phyloP scores from a whole-genome alignment of 1,140 invertebrate species.

The Cydia splendana region DNA sequence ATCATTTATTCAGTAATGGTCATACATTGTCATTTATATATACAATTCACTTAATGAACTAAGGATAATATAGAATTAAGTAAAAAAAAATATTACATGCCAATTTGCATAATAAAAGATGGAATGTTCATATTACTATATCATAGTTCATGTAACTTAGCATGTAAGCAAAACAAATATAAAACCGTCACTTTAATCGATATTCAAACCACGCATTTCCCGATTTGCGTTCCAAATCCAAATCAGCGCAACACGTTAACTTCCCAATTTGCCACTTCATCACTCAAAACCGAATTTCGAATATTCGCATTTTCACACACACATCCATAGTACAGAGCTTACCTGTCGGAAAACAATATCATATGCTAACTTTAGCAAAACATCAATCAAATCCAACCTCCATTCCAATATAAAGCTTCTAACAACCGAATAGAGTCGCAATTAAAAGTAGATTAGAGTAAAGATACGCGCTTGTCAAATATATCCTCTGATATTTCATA shows the following conservation, averaged over 20 bases:
- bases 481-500: conserved; percentile 17
- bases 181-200: too few relatives aligned
- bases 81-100: too few relatives aligned
- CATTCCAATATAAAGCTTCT: neutral
- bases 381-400: neutral
- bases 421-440: neutral
- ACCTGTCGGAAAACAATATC: conserved; percentile 22
- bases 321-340: neutral
- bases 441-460: neutral
- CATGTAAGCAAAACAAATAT: too few relatives aligned
- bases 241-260: neutral
- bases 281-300: conserved; percentile 1
- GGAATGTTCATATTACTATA: too few relatives aligned
- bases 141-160: too few relatives aligned
- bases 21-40: too few relatives aligned
- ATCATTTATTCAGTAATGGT: too few relatives aligned
- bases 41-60: too few relatives aligned
- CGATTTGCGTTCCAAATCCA: neutral
- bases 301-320: neutral
- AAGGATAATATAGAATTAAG: too few relatives aligned
- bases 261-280: neutral
- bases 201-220: too few relatives aligned
- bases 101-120: too few relatives aligned
- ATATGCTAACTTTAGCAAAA: neutral
- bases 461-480: conserved; percentile 3